Evolutionary conservation across 1,140 invertebrate species (phyloP).

Genomic region (Pogonomyrmex californicus): DNA sequence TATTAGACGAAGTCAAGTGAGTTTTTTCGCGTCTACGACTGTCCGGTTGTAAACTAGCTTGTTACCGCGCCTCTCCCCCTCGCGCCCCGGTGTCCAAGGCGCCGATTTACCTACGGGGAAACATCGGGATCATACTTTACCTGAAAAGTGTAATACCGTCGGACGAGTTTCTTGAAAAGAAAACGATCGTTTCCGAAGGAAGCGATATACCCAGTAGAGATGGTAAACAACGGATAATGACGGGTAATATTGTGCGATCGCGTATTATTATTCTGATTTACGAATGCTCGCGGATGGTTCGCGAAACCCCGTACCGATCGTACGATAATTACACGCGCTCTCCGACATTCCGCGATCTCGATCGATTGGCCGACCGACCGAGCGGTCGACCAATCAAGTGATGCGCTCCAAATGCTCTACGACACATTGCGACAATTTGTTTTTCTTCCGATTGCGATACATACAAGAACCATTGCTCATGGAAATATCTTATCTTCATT

Average conservation of each 20-base stretch:
- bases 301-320: conserved; percentile 41
- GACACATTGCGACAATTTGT: not conserved
- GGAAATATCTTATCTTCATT: conserved; percentile 32
- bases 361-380: conserved; percentile 5
- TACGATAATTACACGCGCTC: conserved; percentile 55
- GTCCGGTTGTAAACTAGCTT: not conserved
- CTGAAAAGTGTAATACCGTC: conserved; percentile 19
- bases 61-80: not conserved
- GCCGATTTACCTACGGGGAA: not conserved
- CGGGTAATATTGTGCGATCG: conserved; percentile 41
- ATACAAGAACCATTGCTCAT: not conserved
- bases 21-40: not conserved
- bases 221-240: conserved; percentile 65
- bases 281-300: conserved; percentile 33
- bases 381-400: not conserved
- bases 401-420: not conserved
- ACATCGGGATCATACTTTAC: not conserved
- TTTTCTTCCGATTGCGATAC: not conserved
- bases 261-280: conserved; percentile 62
- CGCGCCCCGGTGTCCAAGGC: too few species aligned
- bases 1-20: conserved; percentile 2
- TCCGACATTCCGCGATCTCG: conserved; percentile 34
- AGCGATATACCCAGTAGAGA: conserved; percentile 1
- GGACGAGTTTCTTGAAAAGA: conserved; percentile 22
- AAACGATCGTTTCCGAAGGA: conserved; percentile 31